Conservation (phyloP, 2,888 invertebrate genomes). For the Diloba caeruleocephala region DNA sequence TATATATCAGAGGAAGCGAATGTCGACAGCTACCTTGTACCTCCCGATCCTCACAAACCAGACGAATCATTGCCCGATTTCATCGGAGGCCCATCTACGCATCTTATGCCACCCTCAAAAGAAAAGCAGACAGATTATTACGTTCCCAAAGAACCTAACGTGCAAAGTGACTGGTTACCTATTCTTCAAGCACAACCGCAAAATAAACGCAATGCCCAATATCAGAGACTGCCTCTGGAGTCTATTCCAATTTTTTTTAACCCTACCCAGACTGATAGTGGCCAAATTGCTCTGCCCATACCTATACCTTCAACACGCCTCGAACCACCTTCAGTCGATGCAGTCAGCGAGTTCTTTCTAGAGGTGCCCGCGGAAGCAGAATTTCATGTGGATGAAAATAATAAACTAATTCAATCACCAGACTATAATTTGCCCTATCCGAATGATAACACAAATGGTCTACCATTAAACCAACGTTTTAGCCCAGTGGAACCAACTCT, state of each 20-base stretch:
- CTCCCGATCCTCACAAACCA: constrained; percentile 70
- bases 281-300: constrained; percentile 43
- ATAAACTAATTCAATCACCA: constrained; percentile 64
- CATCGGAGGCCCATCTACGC: constrained; percentile 72
- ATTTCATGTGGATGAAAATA: constrained; percentile 72
- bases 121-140: constrained; percentile 68
- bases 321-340: constrained; percentile 75
- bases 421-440: constrained; percentile 29
- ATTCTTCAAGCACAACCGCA: constrained; percentile 61
- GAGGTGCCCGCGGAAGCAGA: constrained; percentile 82
- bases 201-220: constrained; percentile 42
- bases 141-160: constrained; percentile 66
- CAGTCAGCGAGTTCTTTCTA: constrained; percentile 71
- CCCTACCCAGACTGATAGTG: constrained; percentile 43
- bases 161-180: constrained; percentile 82
- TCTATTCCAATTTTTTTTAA: constrained; percentile 61
- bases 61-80: constrained; percentile 62
- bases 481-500: constrained; percentile 71
- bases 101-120: constrained; percentile 75
- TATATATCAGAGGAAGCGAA: constrained; percentile 68
- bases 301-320: constrained; percentile 73
- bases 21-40: constrained; percentile 75
- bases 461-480: constrained; percentile 48
- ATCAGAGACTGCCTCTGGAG: constrained; percentile 45
- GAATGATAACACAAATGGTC: constrained; percentile 62